Evolutionary conservation across 2,888 invertebrate species (phyloP).

Genomic region (Prosopocoilus inquinatus): DNA sequence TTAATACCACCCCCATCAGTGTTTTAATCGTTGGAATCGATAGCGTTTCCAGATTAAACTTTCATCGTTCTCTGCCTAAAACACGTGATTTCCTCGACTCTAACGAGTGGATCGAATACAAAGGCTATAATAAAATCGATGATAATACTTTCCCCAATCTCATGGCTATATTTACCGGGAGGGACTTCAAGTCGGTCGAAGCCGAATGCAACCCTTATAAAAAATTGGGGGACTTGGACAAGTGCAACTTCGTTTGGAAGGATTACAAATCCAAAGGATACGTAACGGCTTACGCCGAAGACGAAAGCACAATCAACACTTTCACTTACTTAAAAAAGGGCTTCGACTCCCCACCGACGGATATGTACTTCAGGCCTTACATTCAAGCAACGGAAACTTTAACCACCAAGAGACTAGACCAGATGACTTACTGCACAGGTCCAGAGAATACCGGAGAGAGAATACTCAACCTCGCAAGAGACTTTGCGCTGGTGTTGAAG

Average conservation of each 20-base stretch:
- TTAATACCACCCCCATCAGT: conserved; percentile 49
- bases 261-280: conserved; percentile 69
- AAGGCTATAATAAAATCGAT: conserved; percentile 63
- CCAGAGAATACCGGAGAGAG: conserved; percentile 65
- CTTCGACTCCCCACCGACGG: conserved; percentile 71
- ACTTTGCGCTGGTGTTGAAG: conserved; percentile 64
- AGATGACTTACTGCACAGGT: conserved; percentile 57
- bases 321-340: conserved; percentile 73
- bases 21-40: conserved; percentile 82
- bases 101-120: conserved; percentile 45
- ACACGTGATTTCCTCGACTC: conserved; percentile 66
- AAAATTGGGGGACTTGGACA: conserved; percentile 53
- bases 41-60: conserved; percentile 77
- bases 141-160: conserved; percentile 92
- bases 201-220: conserved; percentile 44
- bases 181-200: conserved; percentile 36
- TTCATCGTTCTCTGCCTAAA: conserved; percentile 71
- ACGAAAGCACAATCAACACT: conserved; percentile 68
- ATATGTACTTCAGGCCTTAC: conserved; percentile 77
- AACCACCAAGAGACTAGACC: conserved; percentile 25
- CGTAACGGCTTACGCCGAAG: conserved; percentile 78
- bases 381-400: conserved; percentile 65
- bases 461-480: conserved; percentile 65
- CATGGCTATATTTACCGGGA: conserved; percentile 77
- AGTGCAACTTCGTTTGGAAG: conserved; percentile 72